phyloP scores from a whole-genome alignment of 2,888 invertebrate species.

The Aphrophora alni region DNA sequence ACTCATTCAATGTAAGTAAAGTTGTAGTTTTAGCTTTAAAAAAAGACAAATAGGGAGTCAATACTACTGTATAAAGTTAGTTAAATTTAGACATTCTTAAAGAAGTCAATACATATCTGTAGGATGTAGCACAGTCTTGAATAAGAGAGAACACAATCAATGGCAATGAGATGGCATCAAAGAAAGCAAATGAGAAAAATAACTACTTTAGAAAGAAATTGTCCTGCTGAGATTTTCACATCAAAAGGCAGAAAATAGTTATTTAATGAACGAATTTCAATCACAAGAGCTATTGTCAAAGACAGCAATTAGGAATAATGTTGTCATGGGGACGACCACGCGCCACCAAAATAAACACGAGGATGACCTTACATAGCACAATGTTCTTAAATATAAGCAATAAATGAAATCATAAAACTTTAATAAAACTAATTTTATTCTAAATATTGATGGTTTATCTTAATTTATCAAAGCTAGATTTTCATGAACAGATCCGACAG shows the following conservation, averaged over 20 bases:
- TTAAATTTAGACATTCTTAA: not conserved
- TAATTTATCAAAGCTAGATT: no score
- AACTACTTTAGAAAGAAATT: not conserved
- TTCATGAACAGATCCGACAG: no score
- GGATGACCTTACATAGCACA: not conserved
- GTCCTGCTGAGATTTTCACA: slow-evolving; percentile 5
- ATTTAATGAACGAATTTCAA: slow-evolving; percentile 2
- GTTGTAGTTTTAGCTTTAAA: no score
- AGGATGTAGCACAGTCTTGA: not conserved
- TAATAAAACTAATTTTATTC: no score
- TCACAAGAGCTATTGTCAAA: not conserved
- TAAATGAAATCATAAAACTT: no score
- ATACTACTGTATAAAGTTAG: not conserved
- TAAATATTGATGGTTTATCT: no score
- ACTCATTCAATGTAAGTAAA: no score
- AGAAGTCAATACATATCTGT: not conserved
- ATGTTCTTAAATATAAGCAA: not conserved
- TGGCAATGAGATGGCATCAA: not conserved
- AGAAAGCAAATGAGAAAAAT: not conserved
- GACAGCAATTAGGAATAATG: not conserved
- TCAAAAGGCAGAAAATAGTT: slow-evolving; percentile 9
- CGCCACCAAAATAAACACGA: not conserved
- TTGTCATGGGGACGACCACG: not conserved
- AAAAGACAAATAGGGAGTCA: no score
- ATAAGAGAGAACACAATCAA: not conserved